Base-by-base conservation (phyloP, 2,113 vertebrate species). In the Sterrhoptilus dennistouni region DNA sequence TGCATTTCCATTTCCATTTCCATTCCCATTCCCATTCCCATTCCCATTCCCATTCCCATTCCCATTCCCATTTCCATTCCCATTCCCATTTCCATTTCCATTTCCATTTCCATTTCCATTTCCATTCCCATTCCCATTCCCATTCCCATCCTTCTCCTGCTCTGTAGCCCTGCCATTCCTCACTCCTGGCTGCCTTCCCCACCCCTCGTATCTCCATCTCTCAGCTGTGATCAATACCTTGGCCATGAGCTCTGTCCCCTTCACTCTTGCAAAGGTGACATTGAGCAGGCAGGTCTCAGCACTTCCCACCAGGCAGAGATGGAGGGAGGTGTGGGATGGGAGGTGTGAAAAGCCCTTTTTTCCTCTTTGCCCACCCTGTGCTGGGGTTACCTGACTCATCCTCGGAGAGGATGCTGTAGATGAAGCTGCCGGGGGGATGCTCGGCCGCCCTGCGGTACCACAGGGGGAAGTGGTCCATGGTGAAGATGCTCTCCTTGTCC, bases 391-490 rank as follows among this genome's bases (percentile, higher is more conserved):
- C 99, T 99, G 97, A 89, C 17, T 95, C 98, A 2, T 99, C 99
- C 64, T 98, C 97, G 31, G 95, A 98, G 50, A 98, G 98, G 65
- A 99, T 95, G 92, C 98, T 99, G 97, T 99, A 99, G 78, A 99
- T 96, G 97, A 99, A 99, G 96, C 98, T 98, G 80, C 99, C 99
- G 0, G 98, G 90, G 36, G 98, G 98, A 87, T 98, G 98, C 91
- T 99, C 99, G 0, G 98, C 98, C 1, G 99, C 99, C 91, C 98
- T 98, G 47, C 99, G 98, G 96, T 99, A 99, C 99, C 99, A 99
- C 89, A 99, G 96, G 1, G 99, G 99, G 93, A 99, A 99, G 96
- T 98, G 98, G 95, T 99, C 99, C 98, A 99, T 97, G 15, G 99
- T 99, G 98, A 99, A 99, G 91, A 99, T 97, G 61, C 98, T 99